These are phyloP conservation scores for Crotalus helleri DNA, from an alignment of 2,113 vertebrate species.

Conservation along the genomic window DNA sequence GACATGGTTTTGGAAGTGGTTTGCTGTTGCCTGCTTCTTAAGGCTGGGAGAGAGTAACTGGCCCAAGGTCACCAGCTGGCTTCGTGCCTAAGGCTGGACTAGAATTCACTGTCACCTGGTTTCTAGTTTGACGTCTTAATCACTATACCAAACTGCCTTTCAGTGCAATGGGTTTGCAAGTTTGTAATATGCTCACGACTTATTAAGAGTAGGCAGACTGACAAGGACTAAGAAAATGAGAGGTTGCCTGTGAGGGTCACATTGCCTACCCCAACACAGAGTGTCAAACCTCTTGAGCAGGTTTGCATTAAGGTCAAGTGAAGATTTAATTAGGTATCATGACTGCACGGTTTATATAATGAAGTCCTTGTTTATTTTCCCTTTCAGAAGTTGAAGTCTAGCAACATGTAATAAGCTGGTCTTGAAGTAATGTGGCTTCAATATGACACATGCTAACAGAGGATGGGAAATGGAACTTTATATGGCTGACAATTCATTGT, in stretches of 20 bases:
- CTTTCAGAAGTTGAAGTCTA: slow-evolving; percentile 32
- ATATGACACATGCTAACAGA: slow-evolving; percentile 39
- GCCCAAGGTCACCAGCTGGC: not conserved
- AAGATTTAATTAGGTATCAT: slow-evolving; percentile 29
- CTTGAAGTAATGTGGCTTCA: slow-evolving; percentile 29
- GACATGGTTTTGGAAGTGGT: not conserved
- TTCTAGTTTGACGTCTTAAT: not conserved
- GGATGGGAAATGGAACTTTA: slow-evolving; percentile 46
- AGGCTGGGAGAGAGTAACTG: not conserved
- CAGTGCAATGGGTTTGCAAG: not conserved
- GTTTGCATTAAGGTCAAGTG: not conserved
- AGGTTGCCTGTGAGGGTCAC: not conserved
- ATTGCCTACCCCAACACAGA: not conserved
- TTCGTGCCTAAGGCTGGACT: not conserved
- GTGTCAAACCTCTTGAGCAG: not conserved
- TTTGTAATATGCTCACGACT: not conserved
- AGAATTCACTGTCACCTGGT: not conserved
- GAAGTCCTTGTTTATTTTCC: slow-evolving; percentile 29
- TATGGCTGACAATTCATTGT: slow-evolving; percentile 4
- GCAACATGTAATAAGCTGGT: slow-evolving; percentile 27
- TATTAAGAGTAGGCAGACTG: not conserved
- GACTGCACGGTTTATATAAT: not conserved
- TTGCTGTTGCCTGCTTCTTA: not conserved
- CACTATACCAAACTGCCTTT: not conserved
- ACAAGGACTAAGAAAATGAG: not conserved